phyloP scores from a whole-genome alignment of 2,113 vertebrate genomes.

The Grallaria varia region DNA sequence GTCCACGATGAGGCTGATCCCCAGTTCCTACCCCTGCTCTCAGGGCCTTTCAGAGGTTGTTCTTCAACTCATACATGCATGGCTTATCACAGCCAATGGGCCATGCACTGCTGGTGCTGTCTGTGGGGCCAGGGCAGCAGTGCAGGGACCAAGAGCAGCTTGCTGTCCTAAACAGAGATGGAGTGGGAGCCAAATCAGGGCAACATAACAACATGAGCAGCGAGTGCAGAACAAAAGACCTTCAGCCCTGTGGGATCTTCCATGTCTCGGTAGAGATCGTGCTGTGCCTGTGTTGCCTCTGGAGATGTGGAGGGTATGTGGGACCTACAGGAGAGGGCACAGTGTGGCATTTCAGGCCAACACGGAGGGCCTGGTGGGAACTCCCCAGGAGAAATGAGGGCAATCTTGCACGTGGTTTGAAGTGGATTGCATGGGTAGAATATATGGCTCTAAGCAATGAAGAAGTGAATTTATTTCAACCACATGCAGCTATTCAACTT shows the following conservation, averaged over 20 bases:
- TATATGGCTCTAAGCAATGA: constrained; percentile 2
- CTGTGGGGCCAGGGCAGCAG: not conserved
- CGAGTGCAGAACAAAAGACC: not conserved
- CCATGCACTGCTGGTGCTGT: not conserved
- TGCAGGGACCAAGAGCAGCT: not conserved
- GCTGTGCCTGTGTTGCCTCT: not conserved
- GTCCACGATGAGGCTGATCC: not conserved
- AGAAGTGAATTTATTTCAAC: not conserved
- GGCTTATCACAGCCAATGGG: not conserved
- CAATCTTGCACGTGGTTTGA: not conserved
- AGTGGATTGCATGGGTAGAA: not conserved
- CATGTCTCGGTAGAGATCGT: not conserved
- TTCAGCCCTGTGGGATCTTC: not conserved
- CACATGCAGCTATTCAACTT: constrained; percentile 26
- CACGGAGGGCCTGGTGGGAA: not conserved
- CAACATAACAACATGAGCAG: not conserved
- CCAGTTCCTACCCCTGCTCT: not conserved
- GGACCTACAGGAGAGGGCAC: not conserved
- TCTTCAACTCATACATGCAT: accelerated
- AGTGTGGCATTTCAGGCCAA: not conserved
- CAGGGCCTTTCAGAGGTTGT: not conserved
- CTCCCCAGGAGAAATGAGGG: not conserved
- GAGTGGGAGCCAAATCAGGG: not conserved
- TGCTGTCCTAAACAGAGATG: not conserved
- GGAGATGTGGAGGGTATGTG: not conserved